Evolutionary conservation across 2,888 invertebrate genomes (phyloP).

Genomic region (Synanthedon myopaeformis): DNA sequence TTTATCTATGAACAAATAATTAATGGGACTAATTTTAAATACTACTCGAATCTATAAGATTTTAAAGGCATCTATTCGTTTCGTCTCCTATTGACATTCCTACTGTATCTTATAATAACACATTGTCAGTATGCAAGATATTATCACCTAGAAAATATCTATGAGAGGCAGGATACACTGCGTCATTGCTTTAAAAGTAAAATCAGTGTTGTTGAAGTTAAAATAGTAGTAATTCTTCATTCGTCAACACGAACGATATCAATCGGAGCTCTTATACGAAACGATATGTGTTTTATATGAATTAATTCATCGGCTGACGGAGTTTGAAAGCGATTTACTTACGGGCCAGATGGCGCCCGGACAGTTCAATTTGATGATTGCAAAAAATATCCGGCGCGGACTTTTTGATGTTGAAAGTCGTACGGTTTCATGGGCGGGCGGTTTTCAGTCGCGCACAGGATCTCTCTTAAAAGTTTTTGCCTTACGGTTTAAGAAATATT

Average conservation of each 20-base stretch:
- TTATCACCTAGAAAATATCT: neutral
- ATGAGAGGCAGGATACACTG: neutral
- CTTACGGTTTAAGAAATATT: too few relatives aligned
- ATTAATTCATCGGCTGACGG: slow-evolving; percentile 66
- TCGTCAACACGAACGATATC: slow-evolving; percentile 9
- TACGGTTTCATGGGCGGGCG: slow-evolving; percentile 10
- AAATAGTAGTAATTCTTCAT: neutral
- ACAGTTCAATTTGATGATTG: slow-evolving; percentile 70
- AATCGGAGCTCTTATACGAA: slow-evolving; percentile 21
- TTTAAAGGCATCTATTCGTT: slow-evolving; percentile 10
- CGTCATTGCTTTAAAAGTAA: neutral
- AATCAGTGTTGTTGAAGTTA: neutral
- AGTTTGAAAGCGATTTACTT: slow-evolving; percentile 60
- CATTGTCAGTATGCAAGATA: too few relatives aligned
- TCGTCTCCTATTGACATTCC: too few relatives aligned
- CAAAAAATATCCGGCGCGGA: slow-evolving; percentile 44
- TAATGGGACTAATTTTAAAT: slow-evolving; percentile 1
- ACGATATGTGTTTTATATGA: slow-evolving; percentile 60
- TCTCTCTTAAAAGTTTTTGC: too few relatives aligned
- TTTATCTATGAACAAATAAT: slow-evolving; percentile 24
- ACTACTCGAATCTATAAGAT: slow-evolving; percentile 14
- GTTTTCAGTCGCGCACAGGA: slow-evolving; percentile 16
- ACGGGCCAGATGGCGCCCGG: slow-evolving; percentile 65
- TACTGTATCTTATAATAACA: too few relatives aligned
- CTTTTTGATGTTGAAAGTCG: slow-evolving; percentile 50